These are phyloP conservation scores for Mythimna impura DNA, from an alignment of 2,888 invertebrate species.

Conservation along the genomic window DNA sequence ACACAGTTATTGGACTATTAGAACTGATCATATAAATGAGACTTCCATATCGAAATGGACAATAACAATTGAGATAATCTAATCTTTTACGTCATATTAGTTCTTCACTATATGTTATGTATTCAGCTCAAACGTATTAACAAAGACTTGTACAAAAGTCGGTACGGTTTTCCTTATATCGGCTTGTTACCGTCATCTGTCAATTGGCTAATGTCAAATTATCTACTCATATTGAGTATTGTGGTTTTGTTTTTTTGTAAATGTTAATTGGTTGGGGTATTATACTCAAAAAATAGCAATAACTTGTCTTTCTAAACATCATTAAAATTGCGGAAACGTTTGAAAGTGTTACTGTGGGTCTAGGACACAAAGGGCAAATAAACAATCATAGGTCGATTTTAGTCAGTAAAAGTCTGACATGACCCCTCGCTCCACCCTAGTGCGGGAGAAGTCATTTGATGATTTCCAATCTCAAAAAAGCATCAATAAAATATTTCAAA, in stretches of 20 bases:
- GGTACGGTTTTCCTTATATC: slow-evolving; percentile 14
- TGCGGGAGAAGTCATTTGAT: no score
- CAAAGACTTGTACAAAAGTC: background rate
- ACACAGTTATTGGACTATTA: slow-evolving; percentile 15
- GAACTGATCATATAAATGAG: slow-evolving; percentile 29
- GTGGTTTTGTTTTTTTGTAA: slow-evolving; percentile 3
- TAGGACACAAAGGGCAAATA: no score
- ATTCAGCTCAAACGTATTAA: background rate
- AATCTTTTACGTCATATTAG: slow-evolving; percentile 37
- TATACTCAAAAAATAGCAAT: no score
- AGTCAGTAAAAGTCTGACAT: no score
- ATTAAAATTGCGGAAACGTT: no score
- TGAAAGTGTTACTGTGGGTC: no score
- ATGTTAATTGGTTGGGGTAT: no score
- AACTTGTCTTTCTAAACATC: no score
- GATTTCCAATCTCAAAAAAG: no score
- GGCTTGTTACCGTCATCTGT: background rate
- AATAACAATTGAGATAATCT: slow-evolving; percentile 47
- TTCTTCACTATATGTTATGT: background rate
- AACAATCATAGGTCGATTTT: no score
- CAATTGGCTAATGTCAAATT: background rate
- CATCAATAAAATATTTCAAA: background rate
- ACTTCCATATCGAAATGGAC: slow-evolving; percentile 39
- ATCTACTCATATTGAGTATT: background rate
- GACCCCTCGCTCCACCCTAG: no score